phyloP scores from a whole-genome alignment of 2,797 vertebrate genomes.

The Macrochelys suwanniensis region DNA sequence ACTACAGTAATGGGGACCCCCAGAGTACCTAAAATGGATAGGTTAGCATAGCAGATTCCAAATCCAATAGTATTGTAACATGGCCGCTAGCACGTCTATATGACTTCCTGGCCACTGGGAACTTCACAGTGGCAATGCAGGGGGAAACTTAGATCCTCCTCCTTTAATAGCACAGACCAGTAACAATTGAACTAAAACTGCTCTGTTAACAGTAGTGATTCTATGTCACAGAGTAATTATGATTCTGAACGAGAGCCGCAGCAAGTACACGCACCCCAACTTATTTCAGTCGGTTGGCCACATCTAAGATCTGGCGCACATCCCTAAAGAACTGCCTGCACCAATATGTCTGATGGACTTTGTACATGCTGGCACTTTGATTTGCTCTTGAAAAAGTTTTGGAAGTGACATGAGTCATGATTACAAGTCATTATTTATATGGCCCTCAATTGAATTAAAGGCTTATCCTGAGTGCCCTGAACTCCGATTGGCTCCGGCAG shows the following conservation, averaged over 20 bases:
- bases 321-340: not conserved
- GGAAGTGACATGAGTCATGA: not conserved
- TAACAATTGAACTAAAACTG: not conserved
- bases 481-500: not conserved
- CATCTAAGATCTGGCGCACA: conserved; percentile 17
- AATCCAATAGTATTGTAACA: not conserved
- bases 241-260: not conserved
- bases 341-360: conserved; percentile 17
- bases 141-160: not conserved
- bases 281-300: conserved; percentile 23
- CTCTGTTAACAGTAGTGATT: not conserved
- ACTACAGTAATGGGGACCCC: no score
- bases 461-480: not conserved
- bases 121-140: not conserved
- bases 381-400: conserved; percentile 60
- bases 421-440: conserved; percentile 19
- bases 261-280: not conserved
- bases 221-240: not conserved
- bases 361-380: conserved; percentile 48
- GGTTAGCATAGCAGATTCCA: not conserved
- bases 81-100: not conserved
- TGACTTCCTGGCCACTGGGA: not conserved
- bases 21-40: not conserved
- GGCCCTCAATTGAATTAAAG: not conserved
- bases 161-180: rapidly evolving